Percentiles rank a stretch among this genome's conserved stretches.
These are phyloP conservation scores for Pampusana beccarii DNA, from an alignment of 2,113 vertebrate genomes.

Conservation along the genomic window DNA sequence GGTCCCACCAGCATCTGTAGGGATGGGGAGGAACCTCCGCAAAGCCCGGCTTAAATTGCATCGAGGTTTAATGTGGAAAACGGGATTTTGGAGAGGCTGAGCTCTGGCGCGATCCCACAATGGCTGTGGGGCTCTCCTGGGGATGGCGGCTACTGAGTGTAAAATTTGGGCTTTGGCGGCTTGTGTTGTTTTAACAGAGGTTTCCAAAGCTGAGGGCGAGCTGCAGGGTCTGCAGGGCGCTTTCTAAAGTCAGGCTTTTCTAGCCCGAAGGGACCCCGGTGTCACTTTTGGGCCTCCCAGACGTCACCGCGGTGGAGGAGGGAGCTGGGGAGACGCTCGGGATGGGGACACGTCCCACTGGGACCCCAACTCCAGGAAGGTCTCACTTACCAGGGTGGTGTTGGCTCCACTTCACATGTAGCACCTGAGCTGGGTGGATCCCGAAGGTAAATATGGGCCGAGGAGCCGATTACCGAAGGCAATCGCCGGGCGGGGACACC, in stretches of 20 bases:
- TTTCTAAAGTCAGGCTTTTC: neutral
- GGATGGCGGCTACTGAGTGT: neutral
- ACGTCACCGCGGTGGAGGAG: accelerated
- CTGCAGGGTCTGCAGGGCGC: neutral
- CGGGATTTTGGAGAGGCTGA: neutral
- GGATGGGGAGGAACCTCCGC: accelerated
- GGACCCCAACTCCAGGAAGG: accelerated
- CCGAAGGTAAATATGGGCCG: accelerated
- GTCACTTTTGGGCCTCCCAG: neutral
- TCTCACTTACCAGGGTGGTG: accelerated
- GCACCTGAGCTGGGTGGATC: neutral
- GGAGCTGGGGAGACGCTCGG: accelerated
- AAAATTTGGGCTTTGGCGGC: neutral
- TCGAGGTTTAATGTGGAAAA: accelerated
- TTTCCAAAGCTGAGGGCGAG: accelerated
- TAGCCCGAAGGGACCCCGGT: accelerated
- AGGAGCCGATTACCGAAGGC: neutral
- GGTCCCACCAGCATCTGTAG: accelerated
- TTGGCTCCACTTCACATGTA: accelerated
- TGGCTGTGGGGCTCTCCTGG: accelerated
- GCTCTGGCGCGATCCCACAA: accelerated
- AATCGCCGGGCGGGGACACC: accelerated
- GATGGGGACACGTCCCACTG: accelerated
- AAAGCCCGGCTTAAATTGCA: too few relatives aligned
- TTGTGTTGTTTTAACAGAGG: accelerated